phyloP scores from a whole-genome alignment of 2,888 invertebrate genomes.

The Agonum fuliginosum region DNA sequence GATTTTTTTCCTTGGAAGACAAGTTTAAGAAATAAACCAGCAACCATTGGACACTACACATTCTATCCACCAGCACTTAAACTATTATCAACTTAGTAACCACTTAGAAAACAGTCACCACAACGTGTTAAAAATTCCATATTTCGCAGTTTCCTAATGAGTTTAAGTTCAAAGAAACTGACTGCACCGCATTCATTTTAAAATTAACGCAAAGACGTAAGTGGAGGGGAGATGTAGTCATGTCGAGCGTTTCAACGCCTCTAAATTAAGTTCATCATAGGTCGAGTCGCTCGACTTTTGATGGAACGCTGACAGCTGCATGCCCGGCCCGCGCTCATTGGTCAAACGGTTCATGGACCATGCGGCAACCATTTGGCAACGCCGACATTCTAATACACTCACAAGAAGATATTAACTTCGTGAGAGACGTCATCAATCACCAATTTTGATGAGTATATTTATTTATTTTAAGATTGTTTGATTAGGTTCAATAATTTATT shows the following conservation, averaged over 20 bases:
- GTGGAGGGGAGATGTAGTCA: too few relatives aligned
- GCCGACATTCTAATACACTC: too few relatives aligned
- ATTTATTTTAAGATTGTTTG: too few relatives aligned
- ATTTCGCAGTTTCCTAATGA: neutral
- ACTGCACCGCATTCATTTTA: neutral
- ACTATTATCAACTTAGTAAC: conserved; percentile 1
- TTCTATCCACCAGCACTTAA: too few relatives aligned
- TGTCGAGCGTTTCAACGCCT: conserved; percentile 32
- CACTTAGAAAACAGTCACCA: neutral
- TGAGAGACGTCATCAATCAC: too few relatives aligned
- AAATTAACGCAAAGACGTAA: neutral
- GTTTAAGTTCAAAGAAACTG: too few relatives aligned
- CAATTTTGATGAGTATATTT: too few relatives aligned
- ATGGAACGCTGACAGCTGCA: conserved; percentile 55
- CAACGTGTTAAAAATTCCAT: neutral
- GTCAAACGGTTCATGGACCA: conserved; percentile 24
- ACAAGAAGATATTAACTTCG: too few relatives aligned
- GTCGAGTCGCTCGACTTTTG: conserved; percentile 35
- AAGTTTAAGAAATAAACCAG: conserved; percentile 45
- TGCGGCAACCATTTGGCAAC: conserved; percentile 52
- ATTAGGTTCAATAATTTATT: too few relatives aligned
- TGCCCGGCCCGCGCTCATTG: conserved; percentile 37
- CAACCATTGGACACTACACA: neutral
- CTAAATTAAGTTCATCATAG: conserved; percentile 53
- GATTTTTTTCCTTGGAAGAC: conserved; percentile 16